A percentile compares a stretch with the other conserved stretches of the same genome.
Evolutionary conservation across 53 echinoderm and acorn worm species (phyloP).

Genomic region (Echinarachnius parma): DNA sequence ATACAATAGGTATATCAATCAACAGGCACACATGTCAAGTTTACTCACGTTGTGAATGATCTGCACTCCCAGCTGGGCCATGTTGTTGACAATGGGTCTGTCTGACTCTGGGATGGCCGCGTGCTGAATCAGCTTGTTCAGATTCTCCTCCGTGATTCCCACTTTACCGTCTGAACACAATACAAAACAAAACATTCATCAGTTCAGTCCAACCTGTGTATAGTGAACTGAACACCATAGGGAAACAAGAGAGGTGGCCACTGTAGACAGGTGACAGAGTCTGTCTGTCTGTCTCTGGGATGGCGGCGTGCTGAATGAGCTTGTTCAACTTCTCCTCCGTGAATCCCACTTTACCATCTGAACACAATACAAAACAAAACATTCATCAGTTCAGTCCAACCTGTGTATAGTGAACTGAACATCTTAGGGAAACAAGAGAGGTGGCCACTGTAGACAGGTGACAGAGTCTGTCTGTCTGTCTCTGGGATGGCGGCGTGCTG

Average conservation of each 20-base stretch:
- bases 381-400: too few species aligned
- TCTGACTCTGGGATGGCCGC: slow-evolving; percentile 97
- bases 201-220: too few species aligned
- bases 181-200: too few species aligned
- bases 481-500: slow-evolving; percentile 99
- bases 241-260: too few species aligned
- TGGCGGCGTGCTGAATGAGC: slow-evolving; percentile 97
- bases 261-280: too few species aligned
- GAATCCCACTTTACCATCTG: slow-evolving; percentile 67
- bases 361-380: not conserved
- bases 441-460: too few species aligned
- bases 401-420: too few species aligned
- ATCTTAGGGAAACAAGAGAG: too few species aligned
- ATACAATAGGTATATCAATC: too few species aligned
- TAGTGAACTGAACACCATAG: too few species aligned
- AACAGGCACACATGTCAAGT: too few species aligned
- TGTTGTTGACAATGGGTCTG: slow-evolving; percentile 92
- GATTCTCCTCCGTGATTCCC: slow-evolving; percentile 98
- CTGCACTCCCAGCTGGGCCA: slow-evolving; percentile 91
- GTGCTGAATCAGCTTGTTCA: slow-evolving; percentile 96
- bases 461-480: slow-evolving; percentile 87
- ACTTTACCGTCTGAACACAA: slow-evolving; percentile 15
- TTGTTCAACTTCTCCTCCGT: slow-evolving; percentile 97
- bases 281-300: slow-evolving; percentile 93
- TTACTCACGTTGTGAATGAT: slow-evolving; percentile 93